These are phyloP conservation scores for Dasypus novemcinctus DNA, from an alignment of 2,113 vertebrate species.

Conservation along the genomic window DNA sequence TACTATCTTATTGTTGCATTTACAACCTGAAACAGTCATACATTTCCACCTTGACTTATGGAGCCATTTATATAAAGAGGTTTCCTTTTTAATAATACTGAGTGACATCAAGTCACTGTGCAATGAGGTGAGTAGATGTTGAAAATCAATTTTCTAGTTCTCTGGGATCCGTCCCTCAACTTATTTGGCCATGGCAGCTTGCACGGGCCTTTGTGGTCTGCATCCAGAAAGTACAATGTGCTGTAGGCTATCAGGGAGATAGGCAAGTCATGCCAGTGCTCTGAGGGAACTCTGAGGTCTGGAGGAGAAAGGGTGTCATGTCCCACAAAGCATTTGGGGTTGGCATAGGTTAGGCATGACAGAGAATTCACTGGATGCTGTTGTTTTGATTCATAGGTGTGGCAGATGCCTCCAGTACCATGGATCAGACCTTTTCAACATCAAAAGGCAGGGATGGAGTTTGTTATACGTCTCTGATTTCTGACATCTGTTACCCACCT, in stretches of 20 bases:
- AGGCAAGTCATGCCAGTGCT: background rate
- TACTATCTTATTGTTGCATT: background rate
- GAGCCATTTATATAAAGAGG: background rate
- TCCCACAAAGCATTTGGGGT: background rate
- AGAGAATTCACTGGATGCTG: background rate
- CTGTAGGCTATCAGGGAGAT: background rate
- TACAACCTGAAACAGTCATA: background rate
- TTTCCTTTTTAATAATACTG: constrained; percentile 17
- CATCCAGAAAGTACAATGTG: background rate
- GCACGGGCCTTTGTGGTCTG: background rate
- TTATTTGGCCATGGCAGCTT: background rate
- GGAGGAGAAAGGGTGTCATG: background rate
- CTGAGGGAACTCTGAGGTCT: background rate
- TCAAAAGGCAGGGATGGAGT: constrained; percentile 85
- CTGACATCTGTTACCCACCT: constrained; percentile 85
- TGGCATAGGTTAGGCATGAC: background rate
- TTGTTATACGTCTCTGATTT: constrained; percentile 95
- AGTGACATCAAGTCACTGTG: background rate
- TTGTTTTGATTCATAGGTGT: constrained; percentile 84
- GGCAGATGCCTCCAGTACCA: constrained; percentile 69
- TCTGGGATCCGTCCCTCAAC: background rate
- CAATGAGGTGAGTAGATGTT: background rate
- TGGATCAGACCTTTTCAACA: constrained; percentile 79
- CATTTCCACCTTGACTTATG: background rate
- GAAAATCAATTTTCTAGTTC: background rate